These are phyloP conservation scores for Lobophora halterata DNA, from an alignment of 2,888 invertebrate genomes.

Conservation along the genomic window DNA sequence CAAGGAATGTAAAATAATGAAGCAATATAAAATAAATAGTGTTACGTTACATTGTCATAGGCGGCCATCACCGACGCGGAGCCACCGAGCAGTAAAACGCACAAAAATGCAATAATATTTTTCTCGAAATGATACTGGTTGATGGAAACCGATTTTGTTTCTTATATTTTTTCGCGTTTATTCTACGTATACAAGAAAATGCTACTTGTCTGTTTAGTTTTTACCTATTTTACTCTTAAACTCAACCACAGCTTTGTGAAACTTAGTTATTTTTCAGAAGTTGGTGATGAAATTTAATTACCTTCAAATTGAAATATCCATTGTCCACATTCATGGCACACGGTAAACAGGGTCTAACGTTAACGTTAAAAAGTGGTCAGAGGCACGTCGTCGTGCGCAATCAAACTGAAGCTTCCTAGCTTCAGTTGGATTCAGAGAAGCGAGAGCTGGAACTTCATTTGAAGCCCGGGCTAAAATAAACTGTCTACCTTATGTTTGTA, in stretches of 20 bases:
- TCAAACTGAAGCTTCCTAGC: conserved; percentile 17
- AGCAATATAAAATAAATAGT: neutral
- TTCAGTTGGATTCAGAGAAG: no score
- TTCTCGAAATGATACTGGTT: conserved; percentile 44
- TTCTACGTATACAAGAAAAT: no score
- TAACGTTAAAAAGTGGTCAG: conserved; percentile 32
- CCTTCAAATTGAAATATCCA: conserved; percentile 9
- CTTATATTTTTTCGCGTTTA: no score
- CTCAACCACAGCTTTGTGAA: conserved; percentile 5
- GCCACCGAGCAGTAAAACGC: conserved; percentile 50
- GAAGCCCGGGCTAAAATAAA: no score
- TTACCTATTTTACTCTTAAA: no score
- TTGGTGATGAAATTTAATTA: conserved; percentile 15
- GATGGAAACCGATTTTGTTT: conserved; percentile 40
- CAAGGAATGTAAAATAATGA: no score
- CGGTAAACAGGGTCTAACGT: conserved; percentile 32
- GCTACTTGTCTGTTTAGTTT: no score
- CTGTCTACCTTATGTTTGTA: no score
- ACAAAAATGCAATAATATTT: conserved; percentile 57
- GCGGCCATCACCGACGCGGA: conserved; percentile 34
- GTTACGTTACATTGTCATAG: conserved; percentile 37
- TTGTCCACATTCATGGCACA: conserved; percentile 28
- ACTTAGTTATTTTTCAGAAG: no score
- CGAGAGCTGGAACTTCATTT: no score
- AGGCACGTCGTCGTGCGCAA: conserved; percentile 15